Conservation (phyloP, 2,113 vertebrate genomes). For the Bubo scandiacus region DNA sequence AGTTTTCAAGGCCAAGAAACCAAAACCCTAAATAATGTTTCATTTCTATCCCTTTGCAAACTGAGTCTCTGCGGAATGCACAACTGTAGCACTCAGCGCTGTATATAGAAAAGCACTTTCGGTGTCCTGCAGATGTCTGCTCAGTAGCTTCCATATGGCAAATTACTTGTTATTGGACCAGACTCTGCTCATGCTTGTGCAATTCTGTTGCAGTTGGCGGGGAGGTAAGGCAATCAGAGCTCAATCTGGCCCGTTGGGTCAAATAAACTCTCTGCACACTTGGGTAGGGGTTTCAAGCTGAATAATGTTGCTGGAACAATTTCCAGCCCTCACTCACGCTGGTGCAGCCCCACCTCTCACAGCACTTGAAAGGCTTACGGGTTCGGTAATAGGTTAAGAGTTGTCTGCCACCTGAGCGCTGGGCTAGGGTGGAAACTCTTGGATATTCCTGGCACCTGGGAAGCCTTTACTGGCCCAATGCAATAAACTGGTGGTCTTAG, state of each 20-base stretch:
- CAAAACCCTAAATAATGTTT: constrained; percentile 60
- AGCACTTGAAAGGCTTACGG: not conserved
- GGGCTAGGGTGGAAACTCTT: not conserved
- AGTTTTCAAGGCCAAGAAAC: constrained; percentile 65
- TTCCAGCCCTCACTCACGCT: not conserved
- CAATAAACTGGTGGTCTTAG: constrained; percentile 12
- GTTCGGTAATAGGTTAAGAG: not conserved
- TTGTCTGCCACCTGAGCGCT: not conserved
- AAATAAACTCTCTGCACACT: constrained; percentile 45
- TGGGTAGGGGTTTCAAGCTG: constrained; percentile 18
- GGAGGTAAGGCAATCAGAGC: constrained; percentile 25
- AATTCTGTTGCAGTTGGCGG: constrained; percentile 60
- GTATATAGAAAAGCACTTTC: constrained; percentile 57
- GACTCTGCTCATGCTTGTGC: constrained; percentile 50
- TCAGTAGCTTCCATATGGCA: constrained; percentile 71
- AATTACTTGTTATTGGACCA: constrained; percentile 66
- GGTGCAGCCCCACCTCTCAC: not conserved
- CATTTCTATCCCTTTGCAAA: constrained; percentile 47
- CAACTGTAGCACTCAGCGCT: constrained; percentile 47
- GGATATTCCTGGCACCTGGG: not conserved
- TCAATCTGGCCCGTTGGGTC: constrained; percentile 39
- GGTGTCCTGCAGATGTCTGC: constrained; percentile 71
- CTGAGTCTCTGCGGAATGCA: constrained; percentile 46
- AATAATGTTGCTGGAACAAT: constrained; percentile 30
- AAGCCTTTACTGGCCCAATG: not conserved